Percentiles rank a stretch among this genome's conserved stretches.
These are phyloP conservation scores for Clarias macrocephalus DNA, from an alignment of 2,113 vertebrate genomes.

Conservation along the genomic window DNA sequence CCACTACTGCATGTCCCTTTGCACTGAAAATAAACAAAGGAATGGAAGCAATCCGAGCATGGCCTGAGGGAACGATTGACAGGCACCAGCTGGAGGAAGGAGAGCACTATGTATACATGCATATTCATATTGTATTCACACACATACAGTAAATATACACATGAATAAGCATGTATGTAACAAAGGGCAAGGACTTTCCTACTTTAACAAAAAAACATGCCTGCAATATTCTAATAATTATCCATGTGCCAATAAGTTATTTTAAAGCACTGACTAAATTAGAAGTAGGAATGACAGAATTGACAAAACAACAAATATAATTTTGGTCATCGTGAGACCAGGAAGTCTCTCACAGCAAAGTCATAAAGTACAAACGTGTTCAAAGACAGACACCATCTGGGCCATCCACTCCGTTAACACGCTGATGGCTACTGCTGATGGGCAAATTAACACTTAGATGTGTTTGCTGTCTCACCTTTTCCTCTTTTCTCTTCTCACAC, in stretches of 20 bases:
- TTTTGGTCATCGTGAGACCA: slow-evolving; percentile 39
- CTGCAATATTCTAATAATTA: background rate
- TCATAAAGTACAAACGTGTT: slow-evolving; percentile 57
- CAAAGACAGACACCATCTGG: slow-evolving; percentile 61
- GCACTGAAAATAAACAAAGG: slow-evolving; percentile 64
- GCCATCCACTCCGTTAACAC: slow-evolving; percentile 50
- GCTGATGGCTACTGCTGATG: slow-evolving; percentile 58
- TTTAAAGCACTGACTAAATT: background rate
- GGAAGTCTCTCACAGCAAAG: slow-evolving; percentile 47
- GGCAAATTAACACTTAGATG: slow-evolving; percentile 69
- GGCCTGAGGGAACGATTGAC: slow-evolving; percentile 61
- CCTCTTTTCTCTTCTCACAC: slow-evolving; percentile 52
- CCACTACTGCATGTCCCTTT: slow-evolving; percentile 43
- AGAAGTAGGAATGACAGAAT: background rate
- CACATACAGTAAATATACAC: background rate
- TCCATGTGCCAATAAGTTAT: background rate
- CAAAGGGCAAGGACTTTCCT: background rate
- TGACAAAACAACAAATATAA: background rate
- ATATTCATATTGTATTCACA: slow-evolving; percentile 35
- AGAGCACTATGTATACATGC: slow-evolving; percentile 35
- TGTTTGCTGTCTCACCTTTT: slow-evolving; percentile 52
- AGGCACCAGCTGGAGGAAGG: slow-evolving; percentile 59
- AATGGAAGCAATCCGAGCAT: slow-evolving; percentile 61
- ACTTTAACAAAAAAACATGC: background rate
- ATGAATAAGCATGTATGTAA: background rate